Percentiles rank a stretch among this genome's conserved stretches.
Evolutionary conservation across 1,140 invertebrate genomes (phyloP).

Genomic region (Drosophila sturtevanti): DNA sequence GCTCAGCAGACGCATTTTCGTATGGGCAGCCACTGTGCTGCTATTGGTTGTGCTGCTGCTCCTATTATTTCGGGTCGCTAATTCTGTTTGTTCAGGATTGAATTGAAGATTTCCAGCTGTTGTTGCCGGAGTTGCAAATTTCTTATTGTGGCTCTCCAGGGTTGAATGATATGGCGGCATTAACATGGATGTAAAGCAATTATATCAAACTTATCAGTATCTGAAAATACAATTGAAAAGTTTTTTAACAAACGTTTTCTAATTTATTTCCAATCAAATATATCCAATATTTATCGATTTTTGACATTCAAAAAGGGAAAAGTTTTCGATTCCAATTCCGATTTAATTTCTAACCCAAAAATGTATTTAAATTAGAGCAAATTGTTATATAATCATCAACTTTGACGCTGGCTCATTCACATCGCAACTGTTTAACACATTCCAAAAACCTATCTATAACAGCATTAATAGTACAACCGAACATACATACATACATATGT

Average conservation of each 20-base stretch:
- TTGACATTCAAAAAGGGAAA: not conserved
- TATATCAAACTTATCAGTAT: not conserved
- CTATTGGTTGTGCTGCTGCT: slow-evolving; percentile 14
- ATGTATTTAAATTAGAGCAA: not conserved
- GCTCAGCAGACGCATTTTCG: slow-evolving; percentile 66
- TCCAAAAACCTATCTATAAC: slow-evolving; percentile 31
- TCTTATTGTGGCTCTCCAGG: slow-evolving; percentile 45
- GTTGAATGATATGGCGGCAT: slow-evolving; percentile 55
- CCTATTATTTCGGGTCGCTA: not conserved
- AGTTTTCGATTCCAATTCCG: too few relatives aligned
- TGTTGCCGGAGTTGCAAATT: not conserved
- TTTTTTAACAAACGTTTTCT: not conserved
- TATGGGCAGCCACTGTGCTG: slow-evolving; percentile 67
- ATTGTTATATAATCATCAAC: slow-evolving; percentile 5
- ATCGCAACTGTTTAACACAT: slow-evolving; percentile 50
- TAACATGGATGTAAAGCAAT: slow-evolving; percentile 50
- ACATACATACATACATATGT: slow-evolving; percentile 16
- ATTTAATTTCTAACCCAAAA: not conserved
- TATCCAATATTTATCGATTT: slow-evolving; percentile 9
- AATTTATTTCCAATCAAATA: not conserved
- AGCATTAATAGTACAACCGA: slow-evolving; percentile 19
- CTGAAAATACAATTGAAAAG: not conserved
- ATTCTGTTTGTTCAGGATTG: not conserved
- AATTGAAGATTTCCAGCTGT: slow-evolving; percentile 15
- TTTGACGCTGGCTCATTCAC: slow-evolving; percentile 42